phyloP scores from a whole-genome alignment of 1,140 invertebrate species.

The Ceratitis capitata region DNA sequence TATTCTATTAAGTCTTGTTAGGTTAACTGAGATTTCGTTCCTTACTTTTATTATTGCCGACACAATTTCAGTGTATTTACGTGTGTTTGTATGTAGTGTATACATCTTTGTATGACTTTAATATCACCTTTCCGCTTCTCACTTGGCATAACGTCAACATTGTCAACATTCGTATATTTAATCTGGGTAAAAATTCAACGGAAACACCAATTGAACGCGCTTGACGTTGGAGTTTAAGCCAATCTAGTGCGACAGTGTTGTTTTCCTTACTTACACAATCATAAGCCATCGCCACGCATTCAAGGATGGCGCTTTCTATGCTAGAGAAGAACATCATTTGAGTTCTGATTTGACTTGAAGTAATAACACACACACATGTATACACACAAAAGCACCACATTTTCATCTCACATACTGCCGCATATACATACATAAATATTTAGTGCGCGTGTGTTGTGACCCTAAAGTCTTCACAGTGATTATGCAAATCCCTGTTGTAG shows the following conservation, averaged over 20 bases:
- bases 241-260: not conserved
- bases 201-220: conserved; percentile 8
- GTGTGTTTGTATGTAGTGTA: not conserved
- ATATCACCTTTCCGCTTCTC: too few species aligned
- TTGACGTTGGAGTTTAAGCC: not conserved
- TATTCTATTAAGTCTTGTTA: not conserved
- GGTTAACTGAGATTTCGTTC: not conserved
- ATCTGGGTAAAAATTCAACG: not conserved
- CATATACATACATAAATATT: not conserved
- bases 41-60: not conserved
- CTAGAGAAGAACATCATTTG: too few species aligned
- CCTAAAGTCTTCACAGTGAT: not conserved
- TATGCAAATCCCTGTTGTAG: not conserved
- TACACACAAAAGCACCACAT: not conserved
- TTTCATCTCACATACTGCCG: not conserved
- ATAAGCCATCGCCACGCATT: not conserved
- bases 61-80: not conserved
- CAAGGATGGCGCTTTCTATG: not conserved
- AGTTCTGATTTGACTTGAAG: not conserved
- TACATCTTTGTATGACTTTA: not conserved
- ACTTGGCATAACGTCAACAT: not conserved
- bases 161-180: not conserved
- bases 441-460: not conserved
- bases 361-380: not conserved
- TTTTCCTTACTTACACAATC: not conserved